Evolutionary conservation across 2,888 invertebrate genomes (phyloP), one percentile per base, ranked within the genome.

Genomic region (Frankliniella fusca): DNA sequence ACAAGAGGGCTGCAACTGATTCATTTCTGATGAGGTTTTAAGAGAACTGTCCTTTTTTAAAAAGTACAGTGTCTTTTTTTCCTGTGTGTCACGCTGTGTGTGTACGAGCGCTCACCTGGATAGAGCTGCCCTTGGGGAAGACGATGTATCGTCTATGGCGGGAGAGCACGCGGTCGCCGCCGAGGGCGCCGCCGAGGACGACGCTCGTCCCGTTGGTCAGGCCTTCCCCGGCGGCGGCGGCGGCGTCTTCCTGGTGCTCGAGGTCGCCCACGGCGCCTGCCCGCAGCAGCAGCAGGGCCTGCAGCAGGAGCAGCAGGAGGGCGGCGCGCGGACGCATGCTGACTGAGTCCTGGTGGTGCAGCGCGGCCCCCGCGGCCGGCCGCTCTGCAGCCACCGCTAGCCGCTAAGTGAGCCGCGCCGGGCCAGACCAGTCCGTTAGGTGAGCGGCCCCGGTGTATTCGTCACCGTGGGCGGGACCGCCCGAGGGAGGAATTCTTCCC

Each of bases 71-170:
- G n/a, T n/a, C n/a, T n/a, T n/a, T n/a, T n/a, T n/a, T n/a, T n/a
- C n/a, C n/a, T n/a, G n/a, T n/a, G n/a, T n/a, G n/a, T n/a, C n/a
- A n/a, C n/a, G n/a, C n/a, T n/a, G n/a, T n/a, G n/a, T n/a, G n/a
- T n/a, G n/a, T n/a, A 54, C 50, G 50, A 50, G 38, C 61, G 61
- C 70, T 76, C 27, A 76, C 70, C 27, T 76, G 70, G 12, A 76
- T 76, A 27, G 70, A 76, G 70, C 70, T 76, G 11, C 70, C 27
- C 70, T 8, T 76, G 11, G 70, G 70, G 70, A 76, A 76, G 23
- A 76, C 70, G 70, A 76, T 10, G 70, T 76, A 76, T 8, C 70
- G 2, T 10, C 70, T n/a, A 0, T 23, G 23, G 2, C 70, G 23
- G 11, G 70, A 76, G 23, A 76, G 23, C 27, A 23, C 10, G 23